A percentile compares a stretch with the other conserved stretches of the same genome.
phyloP scores from a whole-genome alignment of 2,113 vertebrate species.

The Melierax canorus region DNA sequence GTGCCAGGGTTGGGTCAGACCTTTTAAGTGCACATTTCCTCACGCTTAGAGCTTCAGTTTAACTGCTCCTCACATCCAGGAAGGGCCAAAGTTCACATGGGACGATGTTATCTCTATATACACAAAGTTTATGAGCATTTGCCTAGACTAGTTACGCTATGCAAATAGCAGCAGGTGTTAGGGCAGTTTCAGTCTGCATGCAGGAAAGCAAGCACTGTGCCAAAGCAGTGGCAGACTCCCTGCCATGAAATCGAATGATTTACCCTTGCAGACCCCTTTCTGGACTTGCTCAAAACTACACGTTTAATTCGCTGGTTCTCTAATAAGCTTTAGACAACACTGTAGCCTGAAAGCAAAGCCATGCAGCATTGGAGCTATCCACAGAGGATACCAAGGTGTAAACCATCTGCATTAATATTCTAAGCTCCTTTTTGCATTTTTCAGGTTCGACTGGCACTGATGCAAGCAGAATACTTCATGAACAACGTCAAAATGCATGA shows the following conservation, averaged over 20 bases:
- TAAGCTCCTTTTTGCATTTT: background rate
- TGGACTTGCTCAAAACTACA: background rate
- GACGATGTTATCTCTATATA: accelerated
- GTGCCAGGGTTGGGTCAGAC: background rate
- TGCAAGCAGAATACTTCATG: conserved; percentile 77
- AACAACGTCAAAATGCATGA: conserved; percentile 75
- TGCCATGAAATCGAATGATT: accelerated
- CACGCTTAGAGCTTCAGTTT: background rate
- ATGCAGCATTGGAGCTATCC: background rate
- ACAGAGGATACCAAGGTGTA: accelerated
- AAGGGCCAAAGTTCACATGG: background rate
- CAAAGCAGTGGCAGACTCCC: background rate
- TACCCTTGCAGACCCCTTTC: background rate
- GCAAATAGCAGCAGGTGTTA: background rate
- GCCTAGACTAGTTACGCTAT: background rate
- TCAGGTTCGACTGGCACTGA: conserved; percentile 78
- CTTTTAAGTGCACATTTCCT: background rate
- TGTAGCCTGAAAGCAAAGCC: background rate
- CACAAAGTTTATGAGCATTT: background rate
- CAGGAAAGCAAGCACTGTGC: background rate
- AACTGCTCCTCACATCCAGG: background rate
- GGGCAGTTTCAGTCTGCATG: background rate
- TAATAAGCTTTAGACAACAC: background rate
- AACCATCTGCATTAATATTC: no score
- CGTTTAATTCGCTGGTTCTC: background rate